Percentiles rank a stretch among this genome's conserved stretches.
These are phyloP conservation scores for Sphyrna mokarran DNA, from an alignment of 2,113 vertebrate species.

Conservation along the genomic window DNA sequence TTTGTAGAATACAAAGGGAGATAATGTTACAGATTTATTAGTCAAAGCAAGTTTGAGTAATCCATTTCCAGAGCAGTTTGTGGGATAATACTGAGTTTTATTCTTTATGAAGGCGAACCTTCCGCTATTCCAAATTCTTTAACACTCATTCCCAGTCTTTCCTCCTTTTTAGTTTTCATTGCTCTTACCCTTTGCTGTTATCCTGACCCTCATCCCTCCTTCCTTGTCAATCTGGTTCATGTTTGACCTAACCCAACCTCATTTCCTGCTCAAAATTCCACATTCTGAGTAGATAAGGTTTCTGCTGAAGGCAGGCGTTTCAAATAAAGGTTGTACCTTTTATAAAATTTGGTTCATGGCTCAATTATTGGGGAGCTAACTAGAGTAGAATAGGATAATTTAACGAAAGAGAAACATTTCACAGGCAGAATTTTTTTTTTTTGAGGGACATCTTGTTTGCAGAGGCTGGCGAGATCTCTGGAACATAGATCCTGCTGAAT, in stretches of 20 bases:
- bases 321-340: not conserved
- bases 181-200: not conserved
- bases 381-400: not conserved
- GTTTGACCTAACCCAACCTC: not conserved
- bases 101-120: not conserved
- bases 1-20: not conserved
- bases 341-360: not conserved
- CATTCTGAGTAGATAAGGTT: not conserved
- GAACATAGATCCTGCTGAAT: not conserved
- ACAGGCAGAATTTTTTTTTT: not conserved
- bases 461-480: not conserved
- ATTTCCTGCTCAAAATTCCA: not conserved
- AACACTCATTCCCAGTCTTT: not conserved
- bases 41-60: not conserved
- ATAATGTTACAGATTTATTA: not conserved
- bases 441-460: not conserved
- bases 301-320: not conserved
- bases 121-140: not conserved
- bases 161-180: not conserved
- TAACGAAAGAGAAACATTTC: not conserved
- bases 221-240: not conserved
- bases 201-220: not conserved
- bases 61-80: not conserved
- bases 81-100: not conserved
- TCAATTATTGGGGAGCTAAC: not conserved